A percentile compares a stretch with the other conserved stretches of the same genome.
These are phyloP conservation scores for Rambutsinella grinnellia DNA, from an alignment of 2,888 invertebrate genomes.

Conservation along the genomic window DNA sequence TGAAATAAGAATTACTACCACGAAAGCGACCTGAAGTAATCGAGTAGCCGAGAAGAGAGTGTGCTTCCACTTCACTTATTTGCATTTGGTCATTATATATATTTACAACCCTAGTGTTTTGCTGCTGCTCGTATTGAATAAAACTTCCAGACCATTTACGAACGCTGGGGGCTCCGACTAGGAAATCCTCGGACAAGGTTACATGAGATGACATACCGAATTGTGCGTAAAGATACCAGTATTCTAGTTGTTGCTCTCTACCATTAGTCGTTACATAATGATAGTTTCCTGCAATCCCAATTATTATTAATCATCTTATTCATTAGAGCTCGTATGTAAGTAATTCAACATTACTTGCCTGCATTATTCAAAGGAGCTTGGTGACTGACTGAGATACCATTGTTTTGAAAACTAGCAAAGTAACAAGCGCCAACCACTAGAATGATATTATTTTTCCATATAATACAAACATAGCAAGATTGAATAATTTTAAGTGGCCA, in stretches of 20 bases:
- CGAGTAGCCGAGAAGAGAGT: constrained; percentile 35
- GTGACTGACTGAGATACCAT: not conserved
- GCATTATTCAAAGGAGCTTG: no score
- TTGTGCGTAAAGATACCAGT: constrained; percentile 61
- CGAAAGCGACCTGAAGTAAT: constrained; percentile 37
- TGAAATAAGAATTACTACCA: not conserved
- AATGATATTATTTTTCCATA: no score
- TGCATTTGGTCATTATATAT: not conserved
- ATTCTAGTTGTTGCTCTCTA: no score
- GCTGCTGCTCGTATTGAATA: not conserved
- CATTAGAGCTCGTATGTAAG: no score
- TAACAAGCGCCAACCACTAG: not conserved
- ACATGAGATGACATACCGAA: constrained; percentile 67
- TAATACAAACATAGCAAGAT: no score
- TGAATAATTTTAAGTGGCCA: no score
- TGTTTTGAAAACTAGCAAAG: not conserved
- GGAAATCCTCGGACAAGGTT: constrained; percentile 68
- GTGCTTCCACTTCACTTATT: not conserved
- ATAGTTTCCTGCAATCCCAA: no score
- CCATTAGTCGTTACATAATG: not conserved
- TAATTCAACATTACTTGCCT: no score
- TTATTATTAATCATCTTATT: no score
- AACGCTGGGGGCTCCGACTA: constrained; percentile 76
- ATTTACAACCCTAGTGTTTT: not conserved
- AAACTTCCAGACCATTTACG: constrained; percentile 71